These are phyloP conservation scores for Ammodramus savannarum DNA, from an alignment of 2,113 vertebrate species.

Conservation along the genomic window DNA sequence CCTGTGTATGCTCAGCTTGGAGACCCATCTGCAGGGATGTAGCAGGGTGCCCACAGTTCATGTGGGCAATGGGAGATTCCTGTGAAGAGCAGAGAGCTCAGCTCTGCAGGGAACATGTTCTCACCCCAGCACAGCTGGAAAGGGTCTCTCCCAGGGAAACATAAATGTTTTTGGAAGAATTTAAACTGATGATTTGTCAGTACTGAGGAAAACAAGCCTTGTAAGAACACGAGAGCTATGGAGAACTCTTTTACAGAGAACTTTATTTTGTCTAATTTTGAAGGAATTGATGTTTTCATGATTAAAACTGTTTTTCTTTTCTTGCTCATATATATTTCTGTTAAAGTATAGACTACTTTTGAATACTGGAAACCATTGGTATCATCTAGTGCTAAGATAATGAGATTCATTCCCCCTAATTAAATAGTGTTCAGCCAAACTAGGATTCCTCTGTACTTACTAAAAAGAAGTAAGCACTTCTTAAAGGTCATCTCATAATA, in stretches of 20 bases:
- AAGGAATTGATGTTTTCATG: background rate
- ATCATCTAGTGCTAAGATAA: background rate
- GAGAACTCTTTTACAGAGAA: background rate
- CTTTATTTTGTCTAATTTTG: background rate
- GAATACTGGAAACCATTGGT: background rate
- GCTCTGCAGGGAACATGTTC: background rate
- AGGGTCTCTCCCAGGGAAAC: background rate
- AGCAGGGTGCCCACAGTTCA: background rate
- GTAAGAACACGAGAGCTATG: background rate
- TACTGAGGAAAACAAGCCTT: background rate
- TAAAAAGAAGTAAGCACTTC: background rate
- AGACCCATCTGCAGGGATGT: background rate
- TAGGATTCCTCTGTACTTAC: background rate
- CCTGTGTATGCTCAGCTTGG: background rate
- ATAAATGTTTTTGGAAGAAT: background rate
- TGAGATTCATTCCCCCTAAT: background rate
- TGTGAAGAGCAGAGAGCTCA: rapidly evolving
- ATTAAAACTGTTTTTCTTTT: background rate
- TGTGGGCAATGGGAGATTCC: background rate
- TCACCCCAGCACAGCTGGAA: background rate
- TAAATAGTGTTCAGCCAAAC: background rate
- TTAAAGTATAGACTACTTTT: background rate
- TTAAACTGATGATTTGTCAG: background rate
- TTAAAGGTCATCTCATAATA: background rate
- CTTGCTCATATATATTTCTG: background rate